Evolutionary conservation across 2,797 vertebrate species (phyloP), one percentile per base, ranked within the genome.

Genomic region (Sebastes kiyomatsui): DNA sequence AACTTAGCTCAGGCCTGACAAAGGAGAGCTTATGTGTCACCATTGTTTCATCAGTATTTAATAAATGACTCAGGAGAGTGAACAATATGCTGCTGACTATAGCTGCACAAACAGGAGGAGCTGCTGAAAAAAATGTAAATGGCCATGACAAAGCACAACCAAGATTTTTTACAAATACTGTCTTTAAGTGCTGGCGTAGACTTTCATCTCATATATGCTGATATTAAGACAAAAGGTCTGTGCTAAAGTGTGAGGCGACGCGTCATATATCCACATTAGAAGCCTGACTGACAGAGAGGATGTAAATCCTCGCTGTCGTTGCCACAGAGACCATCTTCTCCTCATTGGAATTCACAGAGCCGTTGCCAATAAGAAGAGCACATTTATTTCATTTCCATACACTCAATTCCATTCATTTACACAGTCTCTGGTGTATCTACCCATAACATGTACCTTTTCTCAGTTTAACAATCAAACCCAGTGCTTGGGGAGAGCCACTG

Each of bases 381-480:
- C 81, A 91, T 88, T 93, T 94, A 90, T 93, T 93, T 90, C 49
- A 94, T 93, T 93, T 92, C 85, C 90, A 87, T 90, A 90, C 59
- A 78, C 90, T 92, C 88, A 91, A 75, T 87, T 80, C 85, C 77
- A 70, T 90, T 93, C 87, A 91, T 92, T 94, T 90, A 60, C 56
- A 56, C 55, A 8, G 76, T 90, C 92, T 91, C 90, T 80, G 27
- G 91, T 80, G 88, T 82, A 77, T 82, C 84, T 80, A 77, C 61
- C 77, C 71, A 84, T 88, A 93, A 92, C 90, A 91, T 90, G 88
- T 82, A 90, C 90, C 87, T 89, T 91, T 90, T 93, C 88, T 94
- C 82, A 87, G 81, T 91, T 87, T 88, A 88, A 93, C 91, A 94
- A 92, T 92, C 84, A 77, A 35, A 65, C 62, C 60, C 30, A 30